phyloP scores from a whole-genome alignment of 2,797 vertebrate species.

The Sebastes taczanowskii region DNA sequence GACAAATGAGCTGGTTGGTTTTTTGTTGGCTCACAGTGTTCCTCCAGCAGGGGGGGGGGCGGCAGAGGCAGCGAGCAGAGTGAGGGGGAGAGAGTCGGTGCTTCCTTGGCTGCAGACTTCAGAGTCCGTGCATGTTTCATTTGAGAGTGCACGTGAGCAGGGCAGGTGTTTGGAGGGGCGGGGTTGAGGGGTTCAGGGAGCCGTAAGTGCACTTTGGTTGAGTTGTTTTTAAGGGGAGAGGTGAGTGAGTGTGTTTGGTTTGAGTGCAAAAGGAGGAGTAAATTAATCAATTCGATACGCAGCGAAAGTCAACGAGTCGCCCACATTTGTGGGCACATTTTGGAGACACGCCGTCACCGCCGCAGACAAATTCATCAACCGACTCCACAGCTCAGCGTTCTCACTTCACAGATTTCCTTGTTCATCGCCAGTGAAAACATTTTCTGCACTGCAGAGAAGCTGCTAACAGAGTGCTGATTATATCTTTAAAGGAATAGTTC shows the following conservation, averaged over 20 bases:
- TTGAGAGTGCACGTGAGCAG: slow-evolving; percentile 54
- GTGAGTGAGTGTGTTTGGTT: slow-evolving; percentile 19
- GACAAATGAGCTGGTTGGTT: neutral
- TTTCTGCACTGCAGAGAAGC: neutral
- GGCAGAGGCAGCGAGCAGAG: slow-evolving; percentile 71
- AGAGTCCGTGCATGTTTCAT: slow-evolving; percentile 56
- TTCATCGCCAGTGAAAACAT: neutral
- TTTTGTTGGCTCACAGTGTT: neutral
- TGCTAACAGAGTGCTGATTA: neutral
- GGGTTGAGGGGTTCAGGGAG: neutral
- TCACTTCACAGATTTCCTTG: neutral
- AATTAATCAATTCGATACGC: slow-evolving; percentile 25
- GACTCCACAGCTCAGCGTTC: neutral
- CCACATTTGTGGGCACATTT: no score
- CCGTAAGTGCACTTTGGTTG: slow-evolving; percentile 41
- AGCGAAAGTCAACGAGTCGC: slow-evolving; percentile 41
- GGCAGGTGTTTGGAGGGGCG: slow-evolving; percentile 18
- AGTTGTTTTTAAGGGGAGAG: slow-evolving; percentile 3
- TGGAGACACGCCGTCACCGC: slow-evolving; percentile 19
- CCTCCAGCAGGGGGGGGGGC: slow-evolving; percentile 55
- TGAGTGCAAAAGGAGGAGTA: slow-evolving; percentile 11
- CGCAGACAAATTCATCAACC: neutral
- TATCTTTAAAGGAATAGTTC: neutral
- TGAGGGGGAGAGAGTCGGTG: slow-evolving; percentile 70
- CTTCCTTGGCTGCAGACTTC: slow-evolving; percentile 67